Evolutionary conservation across 53 echinoderm and acorn worm genomes (phyloP), one percentile per base, ranked within the genome.

Genomic region (Patiria pectinifera): DNA sequence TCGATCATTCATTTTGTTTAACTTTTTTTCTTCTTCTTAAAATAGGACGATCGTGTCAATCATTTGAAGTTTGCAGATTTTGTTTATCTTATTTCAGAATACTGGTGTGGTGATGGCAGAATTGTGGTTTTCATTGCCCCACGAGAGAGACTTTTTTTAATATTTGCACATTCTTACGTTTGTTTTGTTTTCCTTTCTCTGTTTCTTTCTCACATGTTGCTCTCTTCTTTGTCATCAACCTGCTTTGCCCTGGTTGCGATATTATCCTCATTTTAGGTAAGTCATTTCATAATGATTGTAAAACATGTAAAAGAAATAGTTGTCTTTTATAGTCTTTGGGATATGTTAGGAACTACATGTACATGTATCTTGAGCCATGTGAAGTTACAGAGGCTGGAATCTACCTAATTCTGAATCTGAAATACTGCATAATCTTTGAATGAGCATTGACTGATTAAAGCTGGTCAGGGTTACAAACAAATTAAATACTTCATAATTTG

Each of bases 191-290:
- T 23, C 21, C 24, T 74, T 74, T 74, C 19, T 74, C 74, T 2
- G 15, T 74, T 74, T 69, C 69, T 69, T 69, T 69, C 69, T 74
- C 22, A 4, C 59, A 25, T 83, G 26, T 60, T 59, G 21, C 4
- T 83, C 61, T 4, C 62, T 14, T 59, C 62, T 61, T 61, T 14
- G 11, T 83, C 60, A 24, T 26, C 62, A 35, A 83, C 62, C 62
- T 83, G 19, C 48, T 83, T 35, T 14, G 12, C 59, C 61, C 25
- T 83, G 46, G 22, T 0, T 74, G 15, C 3, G n/a, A 60, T 47
- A 62, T 43, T 23, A 25, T 45, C 83, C n/a, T 59, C 15, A 83
- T 16, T 83, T 35, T 16, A 62, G 83, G 62, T 83, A 62, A 83
- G 83, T 83, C 13, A 83, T 83, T 83, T 83, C 0, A 81, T 4